phyloP scores from a whole-genome alignment of 1,140 invertebrate species.

The Teleogryllus occipitalis region DNA sequence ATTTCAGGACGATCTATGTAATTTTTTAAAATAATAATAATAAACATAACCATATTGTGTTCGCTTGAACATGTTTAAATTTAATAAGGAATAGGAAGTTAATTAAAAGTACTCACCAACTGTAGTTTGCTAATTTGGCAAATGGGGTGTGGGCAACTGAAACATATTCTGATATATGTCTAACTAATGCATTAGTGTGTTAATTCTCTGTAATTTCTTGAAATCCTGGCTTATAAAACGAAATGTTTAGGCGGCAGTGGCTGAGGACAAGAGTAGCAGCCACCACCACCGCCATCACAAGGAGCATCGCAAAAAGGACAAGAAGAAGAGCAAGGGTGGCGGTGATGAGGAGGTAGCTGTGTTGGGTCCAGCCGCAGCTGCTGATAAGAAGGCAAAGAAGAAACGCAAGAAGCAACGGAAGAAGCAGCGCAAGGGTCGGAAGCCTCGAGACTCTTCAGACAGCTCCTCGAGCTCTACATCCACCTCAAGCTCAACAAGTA shows the following conservation, averaged over 20 bases:
- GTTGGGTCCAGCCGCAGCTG: neutral
- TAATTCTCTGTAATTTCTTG: no score
- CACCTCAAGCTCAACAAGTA: conserved; percentile 35
- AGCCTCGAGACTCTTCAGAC: conserved; percentile 31
- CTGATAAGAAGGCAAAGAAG: conserved; percentile 12
- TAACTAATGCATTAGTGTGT: no score
- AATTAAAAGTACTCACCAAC: no score
- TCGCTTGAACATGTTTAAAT: no score
- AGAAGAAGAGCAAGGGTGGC: neutral
- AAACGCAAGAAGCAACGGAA: conserved; percentile 29
- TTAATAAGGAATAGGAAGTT: no score
- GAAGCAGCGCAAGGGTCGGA: conserved; percentile 28
- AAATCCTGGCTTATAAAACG: no score
- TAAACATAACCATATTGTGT: no score
- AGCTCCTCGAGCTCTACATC: conserved; percentile 29
- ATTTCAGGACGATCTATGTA: no score
- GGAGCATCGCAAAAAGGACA: conserved; percentile 11
- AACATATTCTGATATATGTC: no score
- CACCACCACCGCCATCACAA: neutral
- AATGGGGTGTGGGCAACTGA: no score
- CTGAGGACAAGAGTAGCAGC: conserved; percentile 1
- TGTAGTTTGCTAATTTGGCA: no score
- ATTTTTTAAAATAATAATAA: no score
- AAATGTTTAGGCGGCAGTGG: neutral
- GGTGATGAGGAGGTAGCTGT: neutral